These are phyloP conservation scores for Epizoanthus rinbou DNA, from an alignment of 92 coral and sea anemone genomes.

Conservation along the genomic window DNA sequence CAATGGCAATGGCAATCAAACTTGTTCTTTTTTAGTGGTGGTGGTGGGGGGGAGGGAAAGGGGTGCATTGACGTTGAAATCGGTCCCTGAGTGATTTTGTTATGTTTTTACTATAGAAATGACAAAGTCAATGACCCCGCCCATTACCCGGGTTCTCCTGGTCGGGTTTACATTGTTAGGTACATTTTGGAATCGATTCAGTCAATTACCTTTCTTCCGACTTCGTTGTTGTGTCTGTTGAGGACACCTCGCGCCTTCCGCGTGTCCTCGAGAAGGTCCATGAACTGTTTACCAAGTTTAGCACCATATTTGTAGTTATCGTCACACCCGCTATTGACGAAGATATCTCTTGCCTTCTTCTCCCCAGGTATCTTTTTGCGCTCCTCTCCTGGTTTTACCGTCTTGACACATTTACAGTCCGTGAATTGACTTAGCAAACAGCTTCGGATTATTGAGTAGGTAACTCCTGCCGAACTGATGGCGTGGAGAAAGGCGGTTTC, in stretches of 20 bases:
- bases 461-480: constrained; percentile 32
- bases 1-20: no score
- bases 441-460: constrained; percentile 9
- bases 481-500: constrained; percentile 31
- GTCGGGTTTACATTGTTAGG: no score
- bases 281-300: constrained; percentile 70
- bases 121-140: no score
- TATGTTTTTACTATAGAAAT: no score
- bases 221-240: constrained; percentile 86
- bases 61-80: no score
- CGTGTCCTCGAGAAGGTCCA: constrained; percentile 65
- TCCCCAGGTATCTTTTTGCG: no score
- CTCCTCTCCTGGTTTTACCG: background rate
- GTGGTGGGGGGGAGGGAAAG: no score
- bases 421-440: background rate
- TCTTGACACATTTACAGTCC: constrained; percentile 12
- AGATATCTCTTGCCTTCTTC: background rate
- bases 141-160: no score
- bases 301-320: constrained; percentile 88
- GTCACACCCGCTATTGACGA: constrained; percentile 83
- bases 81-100: no score
- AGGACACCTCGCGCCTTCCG: constrained; percentile 48
- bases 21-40: no score
- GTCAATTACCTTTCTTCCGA: constrained; percentile 70
- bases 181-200: no score